These are phyloP conservation scores for Micromys minutus DNA, from an alignment of 2,113 vertebrate species.

Conservation along the genomic window DNA sequence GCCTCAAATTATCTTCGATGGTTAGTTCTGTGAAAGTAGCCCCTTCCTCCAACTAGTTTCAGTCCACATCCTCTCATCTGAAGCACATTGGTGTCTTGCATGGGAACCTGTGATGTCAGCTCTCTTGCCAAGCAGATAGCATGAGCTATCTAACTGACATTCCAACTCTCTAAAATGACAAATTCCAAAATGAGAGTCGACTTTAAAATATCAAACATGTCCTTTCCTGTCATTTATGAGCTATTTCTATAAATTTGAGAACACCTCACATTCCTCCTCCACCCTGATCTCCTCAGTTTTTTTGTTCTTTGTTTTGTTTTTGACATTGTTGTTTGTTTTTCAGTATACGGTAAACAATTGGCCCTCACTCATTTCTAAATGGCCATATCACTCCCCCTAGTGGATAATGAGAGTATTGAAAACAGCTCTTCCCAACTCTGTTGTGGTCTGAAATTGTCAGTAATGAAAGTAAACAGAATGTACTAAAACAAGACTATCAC, in stretches of 20 bases:
- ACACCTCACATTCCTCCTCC: neutral
- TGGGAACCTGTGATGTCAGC: neutral
- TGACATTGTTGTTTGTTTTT: neutral
- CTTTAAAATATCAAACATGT: neutral
- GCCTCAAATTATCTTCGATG: neutral
- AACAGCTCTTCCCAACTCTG: neutral
- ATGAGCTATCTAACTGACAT: neutral
- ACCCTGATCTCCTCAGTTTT: too few relatives aligned
- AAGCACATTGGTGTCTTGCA: neutral
- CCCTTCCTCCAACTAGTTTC: neutral
- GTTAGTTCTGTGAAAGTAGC: neutral
- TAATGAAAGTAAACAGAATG: neutral
- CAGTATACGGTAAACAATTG: neutral
- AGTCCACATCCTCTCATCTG: neutral
- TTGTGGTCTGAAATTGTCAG: neutral
- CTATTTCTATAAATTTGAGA: neutral
- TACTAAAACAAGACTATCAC: neutral
- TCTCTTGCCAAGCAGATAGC: neutral
- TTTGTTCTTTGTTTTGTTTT: too few relatives aligned
- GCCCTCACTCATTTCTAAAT: neutral
- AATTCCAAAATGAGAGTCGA: neutral
- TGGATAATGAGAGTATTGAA: constrained; percentile 24
- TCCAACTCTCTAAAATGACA: neutral
- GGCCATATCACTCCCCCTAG: neutral
- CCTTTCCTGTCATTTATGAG: neutral